Base-by-base conservation (phyloP, 1,140 invertebrate species). In the Zaprionus ghesquierei region DNA sequence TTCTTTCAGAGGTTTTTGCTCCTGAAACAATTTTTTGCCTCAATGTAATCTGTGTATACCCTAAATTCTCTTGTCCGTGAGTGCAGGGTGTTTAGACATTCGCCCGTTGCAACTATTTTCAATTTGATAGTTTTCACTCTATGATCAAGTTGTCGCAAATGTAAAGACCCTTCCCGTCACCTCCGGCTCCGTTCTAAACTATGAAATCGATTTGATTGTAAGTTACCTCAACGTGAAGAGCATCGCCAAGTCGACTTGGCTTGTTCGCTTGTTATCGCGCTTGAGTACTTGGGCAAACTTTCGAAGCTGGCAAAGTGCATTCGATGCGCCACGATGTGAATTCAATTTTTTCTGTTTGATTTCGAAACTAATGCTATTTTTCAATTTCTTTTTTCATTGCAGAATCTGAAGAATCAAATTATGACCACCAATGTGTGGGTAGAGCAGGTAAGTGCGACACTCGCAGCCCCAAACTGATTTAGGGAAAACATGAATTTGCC, bases 391-490 rank as follows among this genome's bases (percentile, higher is more conserved):
- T 69, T 82, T 92, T 93, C 93, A 91, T 95, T 97, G 80, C 95
- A 98, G 97, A 98, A 98, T 94, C 94, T 98, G 93, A 98, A 97
- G 93, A 98, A 97, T 94, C 98, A 98, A 94, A 98, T 98, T 89
- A 98, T 98, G 97, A 98, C 97, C 87, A 98, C 97, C 86, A 98
- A 98, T 93, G 96, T 98, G 74, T 98, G 98, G 98, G 96, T 98
- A 78, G 97, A 98, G 93, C 98, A 98, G 95, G 97, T 98, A 93
- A 96, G 94, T 92, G 75, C 20, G 58, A 69, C 10, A 29, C 12
- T n/a, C 22, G 13, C 0, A 22, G n/a, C n/a, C 29, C 41, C 13
- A 53, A n/a, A n/a, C 27, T 35, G 22, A 69, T 69, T 55, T 69
- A 72, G 69, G 60, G 51, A 44, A 20, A 89, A 87, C 84, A 87